phyloP scores from a whole-genome alignment of 2,888 invertebrate species.

The Dynastes maya region DNA sequence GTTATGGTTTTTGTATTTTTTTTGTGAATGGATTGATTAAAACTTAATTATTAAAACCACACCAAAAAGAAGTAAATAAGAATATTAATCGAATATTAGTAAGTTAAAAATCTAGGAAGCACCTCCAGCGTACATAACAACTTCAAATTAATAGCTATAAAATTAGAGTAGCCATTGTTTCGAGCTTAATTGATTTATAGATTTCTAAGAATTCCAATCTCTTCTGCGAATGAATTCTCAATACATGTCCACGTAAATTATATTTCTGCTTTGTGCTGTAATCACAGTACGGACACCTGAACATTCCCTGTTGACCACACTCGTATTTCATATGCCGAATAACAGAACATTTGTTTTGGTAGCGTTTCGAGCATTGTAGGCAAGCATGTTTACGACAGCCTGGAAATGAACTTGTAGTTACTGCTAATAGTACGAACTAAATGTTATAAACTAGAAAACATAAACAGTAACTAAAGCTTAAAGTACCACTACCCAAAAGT shows the following conservation, averaged over 20 bases:
- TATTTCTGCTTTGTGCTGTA: constrained; percentile 85
- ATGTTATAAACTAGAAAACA: neutral
- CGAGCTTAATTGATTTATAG: constrained; percentile 41
- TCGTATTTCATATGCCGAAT: constrained; percentile 56
- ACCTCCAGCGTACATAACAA: too few species aligned
- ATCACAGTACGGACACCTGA: constrained; percentile 82
- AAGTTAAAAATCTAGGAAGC: too few species aligned
- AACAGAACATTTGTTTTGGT: constrained; percentile 54
- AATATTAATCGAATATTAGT: too few species aligned
- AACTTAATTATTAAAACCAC: too few species aligned
- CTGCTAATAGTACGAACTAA: constrained; percentile 30
- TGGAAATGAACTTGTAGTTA: constrained; percentile 39
- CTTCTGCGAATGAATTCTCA: constrained; percentile 40
- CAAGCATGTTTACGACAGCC: constrained; percentile 48
- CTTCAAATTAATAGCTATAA: constrained; percentile 19
- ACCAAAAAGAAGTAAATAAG: too few species aligned
- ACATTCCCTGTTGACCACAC: constrained; percentile 57
- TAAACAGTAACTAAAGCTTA: constrained; percentile 10
- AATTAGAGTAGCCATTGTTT: constrained; percentile 17
- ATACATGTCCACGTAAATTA: constrained; percentile 80
- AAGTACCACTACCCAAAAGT: constrained; percentile 20
- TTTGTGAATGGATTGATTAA: too few species aligned
- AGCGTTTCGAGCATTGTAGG: constrained; percentile 52
- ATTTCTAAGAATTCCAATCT: constrained; percentile 38
- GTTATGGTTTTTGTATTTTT: too few species aligned